phyloP scores from a whole-genome alignment of 2,888 invertebrate genomes.

The Cyclophora albipunctata region DNA sequence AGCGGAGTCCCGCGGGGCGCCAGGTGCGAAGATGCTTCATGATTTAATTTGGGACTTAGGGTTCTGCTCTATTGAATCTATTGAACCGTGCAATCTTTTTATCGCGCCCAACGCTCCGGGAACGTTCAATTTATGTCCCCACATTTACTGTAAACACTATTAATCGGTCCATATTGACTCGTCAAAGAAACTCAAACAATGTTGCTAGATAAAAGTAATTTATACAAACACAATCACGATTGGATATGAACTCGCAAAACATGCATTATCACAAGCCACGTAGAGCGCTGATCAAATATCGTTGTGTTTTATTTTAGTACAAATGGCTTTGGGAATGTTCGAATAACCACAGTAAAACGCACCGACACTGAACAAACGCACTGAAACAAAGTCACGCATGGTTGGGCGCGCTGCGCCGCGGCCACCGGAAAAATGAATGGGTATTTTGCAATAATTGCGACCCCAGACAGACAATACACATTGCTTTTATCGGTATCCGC shows the following conservation, averaged over 20 bases:
- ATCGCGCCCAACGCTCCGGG: constrained; percentile 40
- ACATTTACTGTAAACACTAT: constrained; percentile 24
- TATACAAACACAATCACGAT: constrained; percentile 10
- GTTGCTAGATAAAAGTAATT: constrained; percentile 11
- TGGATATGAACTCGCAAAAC: constrained; percentile 16
- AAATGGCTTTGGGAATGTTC: constrained; percentile 54
- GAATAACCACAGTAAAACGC: constrained; percentile 54
- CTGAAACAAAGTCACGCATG: constrained; percentile 70
- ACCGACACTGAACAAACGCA: constrained; percentile 64
- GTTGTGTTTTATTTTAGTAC: constrained; percentile 50
- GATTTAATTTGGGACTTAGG: constrained; percentile 75
- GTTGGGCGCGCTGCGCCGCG: constrained; percentile 42
- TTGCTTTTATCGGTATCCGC: constrained; percentile 15
- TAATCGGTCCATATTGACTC: constrained; percentile 18
- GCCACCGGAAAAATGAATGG: constrained; percentile 62
- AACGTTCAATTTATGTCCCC: constrained; percentile 35
- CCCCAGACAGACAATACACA: constrained; percentile 37
- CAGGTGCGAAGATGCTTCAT: constrained; percentile 72
- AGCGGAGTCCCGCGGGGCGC: constrained; percentile 46
- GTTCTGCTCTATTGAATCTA: constrained; percentile 70
- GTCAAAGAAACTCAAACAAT: constrained; percentile 15
- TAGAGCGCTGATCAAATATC: constrained; percentile 37
- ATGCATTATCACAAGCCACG: constrained; percentile 11
- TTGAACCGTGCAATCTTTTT: constrained; percentile 66
- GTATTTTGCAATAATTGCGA: constrained; percentile 62